A percentile compares a stretch with the other conserved stretches of the same genome.
These are phyloP conservation scores for Zingel zingel DNA, from an alignment of 2,113 vertebrate species.

Conservation along the genomic window DNA sequence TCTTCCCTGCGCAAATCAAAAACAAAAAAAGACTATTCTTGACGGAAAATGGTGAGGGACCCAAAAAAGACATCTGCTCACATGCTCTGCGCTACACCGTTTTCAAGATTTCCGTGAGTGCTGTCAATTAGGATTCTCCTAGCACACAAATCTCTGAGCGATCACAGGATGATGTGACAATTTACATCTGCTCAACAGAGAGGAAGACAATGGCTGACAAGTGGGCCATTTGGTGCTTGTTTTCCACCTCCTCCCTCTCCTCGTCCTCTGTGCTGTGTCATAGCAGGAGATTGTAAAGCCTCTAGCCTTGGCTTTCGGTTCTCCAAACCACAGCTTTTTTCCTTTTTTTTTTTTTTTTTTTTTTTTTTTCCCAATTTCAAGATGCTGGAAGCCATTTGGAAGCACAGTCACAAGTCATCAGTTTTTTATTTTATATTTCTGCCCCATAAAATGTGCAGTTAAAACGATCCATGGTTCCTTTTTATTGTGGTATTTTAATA, in stretches of 20 bases:
- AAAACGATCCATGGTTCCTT: neutral
- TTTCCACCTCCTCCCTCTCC: neutral
- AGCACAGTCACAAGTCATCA: neutral
- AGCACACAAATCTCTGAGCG: neutral
- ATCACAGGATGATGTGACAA: neutral
- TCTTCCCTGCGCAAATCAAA: too few species aligned
- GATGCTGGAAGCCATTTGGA: conserved; percentile 37
- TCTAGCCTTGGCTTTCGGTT: conserved; percentile 27
- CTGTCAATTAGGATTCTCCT: conserved; percentile 9
- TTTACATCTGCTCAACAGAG: conserved; percentile 8
- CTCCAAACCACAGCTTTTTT: conserved; percentile 34
- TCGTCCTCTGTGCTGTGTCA: conserved; percentile 33
- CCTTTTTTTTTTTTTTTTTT: too few species aligned
- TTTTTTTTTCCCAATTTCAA: too few species aligned
- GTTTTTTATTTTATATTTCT: conserved; percentile 2
- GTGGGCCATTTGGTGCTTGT: conserved; percentile 21
- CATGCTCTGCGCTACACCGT: neutral
- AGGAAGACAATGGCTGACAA: conserved; percentile 18
- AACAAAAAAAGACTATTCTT: too few species aligned
- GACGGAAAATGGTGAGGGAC: too few species aligned
- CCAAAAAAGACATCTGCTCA: too few species aligned
- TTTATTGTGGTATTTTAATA: conserved; percentile 38
- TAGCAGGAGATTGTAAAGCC: conserved; percentile 35
- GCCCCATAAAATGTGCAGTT: conserved; percentile 12
- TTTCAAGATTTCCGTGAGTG: neutral